Evolutionary conservation across 2,797 vertebrate species (phyloP).

Genomic region (Trichosurus vulpecula): DNA sequence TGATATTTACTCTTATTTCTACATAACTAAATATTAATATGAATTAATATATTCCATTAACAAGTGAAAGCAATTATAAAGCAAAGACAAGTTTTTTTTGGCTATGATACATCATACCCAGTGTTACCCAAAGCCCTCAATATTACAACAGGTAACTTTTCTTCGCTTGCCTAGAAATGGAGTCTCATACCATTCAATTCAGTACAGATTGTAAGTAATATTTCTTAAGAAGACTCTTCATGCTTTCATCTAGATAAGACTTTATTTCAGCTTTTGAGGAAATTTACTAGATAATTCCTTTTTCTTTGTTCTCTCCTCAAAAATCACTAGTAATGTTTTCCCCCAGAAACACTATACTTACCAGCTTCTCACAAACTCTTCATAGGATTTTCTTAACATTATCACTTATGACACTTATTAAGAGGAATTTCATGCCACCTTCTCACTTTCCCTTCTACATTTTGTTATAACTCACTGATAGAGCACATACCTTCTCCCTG

Average conservation of each 20-base stretch:
- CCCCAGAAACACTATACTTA: neutral
- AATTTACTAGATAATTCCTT: neutral
- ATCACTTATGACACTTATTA: neutral
- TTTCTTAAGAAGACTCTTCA: neutral
- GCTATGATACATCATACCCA: neutral
- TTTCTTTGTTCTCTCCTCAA: neutral
- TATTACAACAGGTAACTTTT: neutral
- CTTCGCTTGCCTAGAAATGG: neutral
- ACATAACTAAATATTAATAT: neutral
- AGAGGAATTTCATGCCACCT: neutral
- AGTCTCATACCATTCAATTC: neutral
- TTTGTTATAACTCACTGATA: neutral
- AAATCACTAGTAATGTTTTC: neutral
- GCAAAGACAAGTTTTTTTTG: neutral
- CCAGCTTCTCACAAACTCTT: neutral
- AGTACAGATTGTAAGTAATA: neutral
- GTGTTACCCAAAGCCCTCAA: neutral
- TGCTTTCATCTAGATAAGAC: neutral
- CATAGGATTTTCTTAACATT: neutral
- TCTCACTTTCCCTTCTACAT: neutral
- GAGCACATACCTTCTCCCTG: neutral
- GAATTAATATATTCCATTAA: neutral
- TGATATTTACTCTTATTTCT: neutral
- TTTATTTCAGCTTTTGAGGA: neutral
- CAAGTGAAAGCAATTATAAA: neutral